Evolutionary conservation across 2,888 invertebrate species (phyloP).

Genomic region (Dastarcus helophoroides): DNA sequence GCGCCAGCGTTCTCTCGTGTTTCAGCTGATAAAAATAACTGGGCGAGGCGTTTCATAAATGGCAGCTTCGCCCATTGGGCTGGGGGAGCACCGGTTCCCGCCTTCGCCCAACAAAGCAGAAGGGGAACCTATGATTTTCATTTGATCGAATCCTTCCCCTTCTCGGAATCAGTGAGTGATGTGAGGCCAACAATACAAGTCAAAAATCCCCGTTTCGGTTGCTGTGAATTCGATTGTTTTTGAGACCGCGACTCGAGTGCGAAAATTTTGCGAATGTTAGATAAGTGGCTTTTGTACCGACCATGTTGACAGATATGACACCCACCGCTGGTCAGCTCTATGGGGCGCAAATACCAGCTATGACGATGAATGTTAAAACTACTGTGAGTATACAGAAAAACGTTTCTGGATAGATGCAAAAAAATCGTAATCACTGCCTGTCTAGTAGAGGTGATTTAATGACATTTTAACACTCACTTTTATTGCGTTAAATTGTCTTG

Average conservation of each 20-base stretch:
- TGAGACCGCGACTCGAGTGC: constrained; percentile 10
- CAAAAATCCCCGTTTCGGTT: constrained; percentile 15
- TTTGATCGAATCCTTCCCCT: constrained; percentile 26
- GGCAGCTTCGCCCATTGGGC: constrained; percentile 29
- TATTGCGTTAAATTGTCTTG: no score
- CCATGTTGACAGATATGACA: constrained; percentile 49
- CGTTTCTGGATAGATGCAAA: no score
- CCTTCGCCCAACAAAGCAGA: constrained; percentile 21
- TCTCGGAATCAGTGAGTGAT: constrained; percentile 36
- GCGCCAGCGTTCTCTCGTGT: constrained; percentile 5
- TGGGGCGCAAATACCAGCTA: constrained; percentile 47
- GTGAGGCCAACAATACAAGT: constrained; percentile 37
- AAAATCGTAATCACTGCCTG: no score
- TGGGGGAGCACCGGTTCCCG: constrained; percentile 16
- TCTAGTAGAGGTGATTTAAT: no score
- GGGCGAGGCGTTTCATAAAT: constrained; percentile 31
- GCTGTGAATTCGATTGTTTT: constrained; percentile 23
- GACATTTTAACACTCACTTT: no score
- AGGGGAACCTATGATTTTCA: constrained; percentile 37
- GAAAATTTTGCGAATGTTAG: constrained; percentile 7
- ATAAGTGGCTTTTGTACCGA: no score
- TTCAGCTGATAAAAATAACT: constrained; percentile 18
- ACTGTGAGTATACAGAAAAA: no score
- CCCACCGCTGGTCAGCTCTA: constrained; percentile 49
- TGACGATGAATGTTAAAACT: constrained; percentile 46